phyloP scores from a whole-genome alignment of 2,888 invertebrate genomes.

The Drosophila niveifrons region DNA sequence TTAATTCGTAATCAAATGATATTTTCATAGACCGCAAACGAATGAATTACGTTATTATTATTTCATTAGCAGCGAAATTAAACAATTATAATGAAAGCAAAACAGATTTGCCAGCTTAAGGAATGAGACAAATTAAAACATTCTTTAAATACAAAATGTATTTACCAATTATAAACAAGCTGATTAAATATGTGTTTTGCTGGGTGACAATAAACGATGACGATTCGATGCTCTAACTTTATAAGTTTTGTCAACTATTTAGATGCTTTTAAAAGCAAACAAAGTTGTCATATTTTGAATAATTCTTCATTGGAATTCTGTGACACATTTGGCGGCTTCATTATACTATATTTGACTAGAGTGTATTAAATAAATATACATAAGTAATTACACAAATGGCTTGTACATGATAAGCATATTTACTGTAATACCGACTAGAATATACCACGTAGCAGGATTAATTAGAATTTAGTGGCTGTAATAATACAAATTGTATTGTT shows the following conservation, averaged over 20 bases:
- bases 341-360: background rate
- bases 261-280: background rate
- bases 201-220: background rate
- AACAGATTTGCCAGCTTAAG: slow-evolving; percentile 14
- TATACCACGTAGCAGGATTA: background rate
- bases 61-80: background rate
- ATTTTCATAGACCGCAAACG: background rate
- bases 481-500: background rate
- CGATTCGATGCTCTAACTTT: background rate
- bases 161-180: slow-evolving; percentile 3
- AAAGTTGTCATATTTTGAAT: background rate
- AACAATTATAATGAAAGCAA: slow-evolving; percentile 2
- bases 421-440: background rate
- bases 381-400: slow-evolving; percentile 5
- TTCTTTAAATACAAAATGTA: slow-evolving; percentile 6
- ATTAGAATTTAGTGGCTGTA: too few species aligned
- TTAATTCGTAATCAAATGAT: slow-evolving; percentile 11
- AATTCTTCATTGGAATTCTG: background rate
- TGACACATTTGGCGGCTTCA: background rate
- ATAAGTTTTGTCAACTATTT: background rate
- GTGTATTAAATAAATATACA: slow-evolving; percentile 8
- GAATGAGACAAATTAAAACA: slow-evolving; percentile 4
- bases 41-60: background rate
- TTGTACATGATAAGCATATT: background rate
- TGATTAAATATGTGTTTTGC: background rate